A percentile compares a stretch with the other conserved stretches of the same genome.
Evolutionary conservation across 2,888 invertebrate genomes (phyloP).

Genomic region (Ormyrus labotus): DNA sequence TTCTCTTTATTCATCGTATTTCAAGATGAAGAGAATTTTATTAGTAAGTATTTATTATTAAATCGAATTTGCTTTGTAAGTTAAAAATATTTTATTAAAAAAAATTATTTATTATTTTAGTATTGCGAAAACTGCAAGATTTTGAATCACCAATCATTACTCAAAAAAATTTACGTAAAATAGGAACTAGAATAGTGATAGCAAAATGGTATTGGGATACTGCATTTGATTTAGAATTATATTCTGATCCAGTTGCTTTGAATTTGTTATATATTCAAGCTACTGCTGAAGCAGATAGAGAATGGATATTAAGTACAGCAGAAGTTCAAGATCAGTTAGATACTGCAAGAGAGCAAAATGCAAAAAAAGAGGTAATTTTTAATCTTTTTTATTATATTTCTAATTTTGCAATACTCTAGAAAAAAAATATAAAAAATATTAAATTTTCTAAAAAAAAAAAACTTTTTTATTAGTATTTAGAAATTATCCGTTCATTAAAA

Average conservation of each 20-base stretch:
- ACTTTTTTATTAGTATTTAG: conserved; percentile 83
- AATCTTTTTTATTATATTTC: conserved; percentile 29
- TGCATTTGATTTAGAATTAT: conserved; percentile 87
- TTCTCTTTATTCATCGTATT: conserved; percentile 94
- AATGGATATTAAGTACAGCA: conserved; percentile 88
- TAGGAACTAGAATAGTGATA: conserved; percentile 88
- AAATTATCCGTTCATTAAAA: conserved; percentile 88
- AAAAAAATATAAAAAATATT: conserved; percentile 3
- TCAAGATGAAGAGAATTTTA: conserved; percentile 83
- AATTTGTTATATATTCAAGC: conserved; percentile 93
- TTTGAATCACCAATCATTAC: conserved; percentile 98
- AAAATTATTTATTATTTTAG: conserved; percentile 75
- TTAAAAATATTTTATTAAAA: conserved; percentile 6
- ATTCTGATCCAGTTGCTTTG: conserved; percentile 88
- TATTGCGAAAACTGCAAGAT: conserved; percentile 93
- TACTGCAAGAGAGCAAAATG: conserved; percentile 84
- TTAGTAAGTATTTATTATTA: conserved; percentile 41
- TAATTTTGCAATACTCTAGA: conserved; percentile 12
- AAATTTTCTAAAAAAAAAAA: not conserved
- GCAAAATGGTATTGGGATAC: conserved; percentile 96
- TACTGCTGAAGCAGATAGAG: conserved; percentile 89
- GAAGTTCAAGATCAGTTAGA: conserved; percentile 84
- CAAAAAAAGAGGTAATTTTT: conserved; percentile 85
- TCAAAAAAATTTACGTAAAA: conserved; percentile 82
- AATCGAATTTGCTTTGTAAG: not conserved